A percentile compares a stretch with the other conserved stretches of the same genome.
phyloP scores from a whole-genome alignment of 2,797 vertebrate species.

The Balearica regulorum region DNA sequence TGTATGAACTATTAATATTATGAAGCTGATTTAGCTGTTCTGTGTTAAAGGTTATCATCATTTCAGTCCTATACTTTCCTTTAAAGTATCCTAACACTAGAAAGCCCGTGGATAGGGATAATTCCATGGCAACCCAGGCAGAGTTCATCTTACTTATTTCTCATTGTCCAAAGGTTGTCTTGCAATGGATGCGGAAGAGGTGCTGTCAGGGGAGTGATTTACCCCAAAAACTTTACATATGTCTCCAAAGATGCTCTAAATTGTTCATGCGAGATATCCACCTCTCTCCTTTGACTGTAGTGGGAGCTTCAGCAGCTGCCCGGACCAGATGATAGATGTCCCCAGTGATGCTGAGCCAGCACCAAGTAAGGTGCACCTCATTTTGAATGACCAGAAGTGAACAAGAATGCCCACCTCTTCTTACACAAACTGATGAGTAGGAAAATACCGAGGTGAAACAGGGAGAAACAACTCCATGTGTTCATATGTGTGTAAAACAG shows the following conservation, averaged over 20 bases:
- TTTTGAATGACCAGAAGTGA: not conserved
- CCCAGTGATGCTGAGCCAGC: not conserved
- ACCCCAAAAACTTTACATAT: rapidly evolving
- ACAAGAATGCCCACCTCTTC: not conserved
- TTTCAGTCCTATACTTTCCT: not conserved
- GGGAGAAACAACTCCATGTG: not conserved
- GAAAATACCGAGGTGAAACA: not conserved
- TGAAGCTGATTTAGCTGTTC: not conserved
- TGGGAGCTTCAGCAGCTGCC: not conserved
- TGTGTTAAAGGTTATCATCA: not conserved
- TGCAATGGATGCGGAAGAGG: not conserved
- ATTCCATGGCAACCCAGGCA: not conserved
- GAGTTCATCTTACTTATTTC: not conserved
- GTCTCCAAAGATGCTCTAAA: not conserved
- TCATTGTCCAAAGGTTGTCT: not conserved
- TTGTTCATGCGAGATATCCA: no score
- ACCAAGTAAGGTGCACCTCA: not conserved
- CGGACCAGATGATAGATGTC: not conserved
- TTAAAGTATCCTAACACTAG: not conserved
- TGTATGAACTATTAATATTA: not conserved
- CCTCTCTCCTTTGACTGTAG: not conserved
- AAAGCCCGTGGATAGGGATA: not conserved
- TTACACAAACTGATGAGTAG: not conserved
- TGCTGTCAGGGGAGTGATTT: not conserved
- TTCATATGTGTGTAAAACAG: not conserved